Conservation (phyloP, 1,140 invertebrate species). For the Dendrolimus punctatus region DNA sequence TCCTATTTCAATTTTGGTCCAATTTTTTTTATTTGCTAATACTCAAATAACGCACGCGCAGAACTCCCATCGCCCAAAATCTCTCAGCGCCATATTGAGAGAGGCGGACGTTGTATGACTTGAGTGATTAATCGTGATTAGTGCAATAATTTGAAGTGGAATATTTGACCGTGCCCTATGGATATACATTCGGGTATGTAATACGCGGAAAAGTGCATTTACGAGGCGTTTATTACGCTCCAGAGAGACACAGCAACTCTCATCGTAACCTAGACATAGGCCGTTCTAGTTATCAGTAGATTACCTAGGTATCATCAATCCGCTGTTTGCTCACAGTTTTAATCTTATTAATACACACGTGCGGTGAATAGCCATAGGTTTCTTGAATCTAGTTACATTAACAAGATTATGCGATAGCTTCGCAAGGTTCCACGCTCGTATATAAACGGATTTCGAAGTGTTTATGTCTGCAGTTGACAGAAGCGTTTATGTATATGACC, state of each 20-base stretch:
- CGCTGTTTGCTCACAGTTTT: slow-evolving; percentile 71
- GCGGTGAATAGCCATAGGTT: slow-evolving; percentile 68
- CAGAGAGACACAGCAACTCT: slow-evolving; percentile 40
- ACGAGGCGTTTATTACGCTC: slow-evolving; percentile 34
- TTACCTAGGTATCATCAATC: slow-evolving; percentile 70
- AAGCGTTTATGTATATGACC: slow-evolving; percentile 72
- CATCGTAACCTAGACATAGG: slow-evolving; percentile 72
- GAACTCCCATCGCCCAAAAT: slow-evolving; percentile 68
- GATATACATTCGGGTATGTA: slow-evolving; percentile 72
- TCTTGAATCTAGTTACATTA: slow-evolving; percentile 73
- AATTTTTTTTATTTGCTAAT: slow-evolving; percentile 58
- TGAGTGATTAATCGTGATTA: slow-evolving; percentile 70
- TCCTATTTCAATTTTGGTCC: slow-evolving; percentile 28
- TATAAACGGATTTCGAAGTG: slow-evolving; percentile 72
- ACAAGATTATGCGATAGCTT: slow-evolving; percentile 68
- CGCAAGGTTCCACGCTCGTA: slow-evolving; percentile 69
- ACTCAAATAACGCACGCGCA: slow-evolving; percentile 70
- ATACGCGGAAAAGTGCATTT: slow-evolving; percentile 50
- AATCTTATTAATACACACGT: slow-evolving; percentile 73
- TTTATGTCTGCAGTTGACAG: slow-evolving; percentile 73
- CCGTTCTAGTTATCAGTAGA: slow-evolving; percentile 72
- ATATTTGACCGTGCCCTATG: slow-evolving; percentile 70
- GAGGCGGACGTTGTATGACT: slow-evolving; percentile 72
- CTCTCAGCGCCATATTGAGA: slow-evolving; percentile 72
- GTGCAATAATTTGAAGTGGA: slow-evolving; percentile 71